Conservation (phyloP, 2,888 invertebrate genomes). For the Gnatocerus cornutus region DNA sequence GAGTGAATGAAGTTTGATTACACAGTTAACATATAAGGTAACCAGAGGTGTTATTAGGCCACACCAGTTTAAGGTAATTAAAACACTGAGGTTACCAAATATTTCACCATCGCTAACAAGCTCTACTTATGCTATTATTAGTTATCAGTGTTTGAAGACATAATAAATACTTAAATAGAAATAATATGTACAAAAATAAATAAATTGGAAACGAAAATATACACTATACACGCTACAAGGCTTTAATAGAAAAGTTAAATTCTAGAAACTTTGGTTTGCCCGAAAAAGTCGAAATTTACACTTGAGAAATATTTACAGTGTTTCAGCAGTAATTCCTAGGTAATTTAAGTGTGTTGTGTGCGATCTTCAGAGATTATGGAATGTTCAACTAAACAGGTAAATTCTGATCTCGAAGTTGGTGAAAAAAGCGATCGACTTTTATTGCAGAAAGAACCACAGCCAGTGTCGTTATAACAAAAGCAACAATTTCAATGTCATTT, state of each 20-base stretch:
- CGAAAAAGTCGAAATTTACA: conserved; percentile 60
- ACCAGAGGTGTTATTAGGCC: background rate
- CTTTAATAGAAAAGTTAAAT: conserved; percentile 59
- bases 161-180: conserved; percentile 57
- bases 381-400: conserved; percentile 19
- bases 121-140: conserved; percentile 5
- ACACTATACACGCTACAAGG: conserved; percentile 57
- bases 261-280: conserved; percentile 66
- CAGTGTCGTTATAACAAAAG: no score
- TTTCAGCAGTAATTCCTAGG: background rate
- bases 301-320: conserved; percentile 36
- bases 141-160: conserved; percentile 59
- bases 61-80: background rate
- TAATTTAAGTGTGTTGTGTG: conserved; percentile 40
- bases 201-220: conserved; percentile 60
- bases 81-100: background rate
- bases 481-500: no score
- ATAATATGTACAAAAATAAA: conserved; percentile 63
- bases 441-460: no score
- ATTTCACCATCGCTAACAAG: conserved; percentile 6
- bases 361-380: conserved; percentile 27
- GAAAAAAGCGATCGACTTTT: no score
- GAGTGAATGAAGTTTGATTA: background rate
- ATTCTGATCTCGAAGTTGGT: no score
- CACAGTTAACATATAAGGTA: conserved; percentile 2